Conservation (phyloP, 2,888 invertebrate species). For the Phoenoteleia sp. region DNA sequence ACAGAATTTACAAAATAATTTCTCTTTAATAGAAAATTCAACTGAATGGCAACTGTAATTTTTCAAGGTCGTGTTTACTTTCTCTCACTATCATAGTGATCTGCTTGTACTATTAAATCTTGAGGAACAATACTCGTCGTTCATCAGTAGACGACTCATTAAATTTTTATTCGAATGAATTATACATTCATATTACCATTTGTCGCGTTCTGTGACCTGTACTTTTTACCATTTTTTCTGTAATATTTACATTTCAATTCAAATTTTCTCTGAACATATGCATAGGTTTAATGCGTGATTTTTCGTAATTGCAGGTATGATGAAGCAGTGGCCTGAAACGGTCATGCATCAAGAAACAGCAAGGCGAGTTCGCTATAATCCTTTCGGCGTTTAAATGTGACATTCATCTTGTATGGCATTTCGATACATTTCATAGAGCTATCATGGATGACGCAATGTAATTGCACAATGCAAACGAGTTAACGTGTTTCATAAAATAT, state of each 20-base stretch:
- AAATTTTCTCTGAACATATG: neutral
- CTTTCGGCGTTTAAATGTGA: neutral
- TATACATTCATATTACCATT: too few species aligned
- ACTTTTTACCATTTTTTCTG: neutral
- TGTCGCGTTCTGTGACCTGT: too few species aligned
- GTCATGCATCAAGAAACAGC: slow-evolving; percentile 34
- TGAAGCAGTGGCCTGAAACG: slow-evolving; percentile 1
- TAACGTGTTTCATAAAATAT: too few species aligned
- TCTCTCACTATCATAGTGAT: slow-evolving; percentile 1
- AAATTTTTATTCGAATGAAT: too few species aligned
- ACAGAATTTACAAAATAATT: too few species aligned
- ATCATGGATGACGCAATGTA: too few species aligned
- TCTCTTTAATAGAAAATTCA: neutral
- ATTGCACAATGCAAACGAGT: too few species aligned
- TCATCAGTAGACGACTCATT: neutral
- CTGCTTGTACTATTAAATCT: neutral
- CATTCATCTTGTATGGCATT: too few species aligned
- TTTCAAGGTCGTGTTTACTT: slow-evolving; percentile 13
- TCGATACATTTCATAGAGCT: too few species aligned
- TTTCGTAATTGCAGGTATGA: slow-evolving; percentile 23
- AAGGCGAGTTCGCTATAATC: neutral
- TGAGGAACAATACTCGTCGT: neutral
- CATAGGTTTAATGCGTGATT: neutral
- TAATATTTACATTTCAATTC: neutral
- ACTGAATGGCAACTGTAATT: neutral